phyloP scores from a whole-genome alignment of 2,797 vertebrate genomes.

The Dryobates pubescens region DNA sequence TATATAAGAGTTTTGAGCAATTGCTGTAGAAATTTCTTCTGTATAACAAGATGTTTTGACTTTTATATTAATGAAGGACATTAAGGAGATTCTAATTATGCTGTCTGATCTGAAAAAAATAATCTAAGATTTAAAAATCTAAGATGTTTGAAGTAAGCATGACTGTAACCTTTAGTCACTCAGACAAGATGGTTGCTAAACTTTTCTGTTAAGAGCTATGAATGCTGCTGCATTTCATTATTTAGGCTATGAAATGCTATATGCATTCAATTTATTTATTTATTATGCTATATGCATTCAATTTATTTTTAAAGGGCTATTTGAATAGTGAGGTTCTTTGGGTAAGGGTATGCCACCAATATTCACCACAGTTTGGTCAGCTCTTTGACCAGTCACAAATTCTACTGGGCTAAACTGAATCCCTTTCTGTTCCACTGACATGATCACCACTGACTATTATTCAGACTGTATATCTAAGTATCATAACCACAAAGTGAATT shows the following conservation, averaged over 20 bases:
- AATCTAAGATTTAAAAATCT: constrained; percentile 35
- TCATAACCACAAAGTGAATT: not conserved
- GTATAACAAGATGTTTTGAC: constrained; percentile 21
- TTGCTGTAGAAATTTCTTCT: constrained; percentile 9
- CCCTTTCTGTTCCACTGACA: not conserved
- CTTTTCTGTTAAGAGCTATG: not conserved
- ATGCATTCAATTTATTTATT: too few species aligned
- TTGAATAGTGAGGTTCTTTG: not conserved
- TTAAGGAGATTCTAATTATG: constrained; percentile 38
- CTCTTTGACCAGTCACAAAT: accelerated
- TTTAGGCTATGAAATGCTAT: not conserved
- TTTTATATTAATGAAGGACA: constrained; percentile 34
- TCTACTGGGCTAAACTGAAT: not conserved
- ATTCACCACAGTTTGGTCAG: not conserved
- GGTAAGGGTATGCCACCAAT: not conserved
- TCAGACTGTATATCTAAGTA: not conserved
- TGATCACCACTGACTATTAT: not conserved
- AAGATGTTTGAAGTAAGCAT: not conserved
- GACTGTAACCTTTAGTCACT: not conserved
- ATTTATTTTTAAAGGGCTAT: not conserved
- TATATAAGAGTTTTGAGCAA: constrained; percentile 5
- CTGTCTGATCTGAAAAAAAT: constrained; percentile 22
- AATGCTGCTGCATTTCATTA: constrained; percentile 12
- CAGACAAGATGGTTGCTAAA: not conserved
- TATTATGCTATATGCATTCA: not conserved